phyloP scores from a whole-genome alignment of 1,140 invertebrate genomes.

The Lerema accius region DNA sequence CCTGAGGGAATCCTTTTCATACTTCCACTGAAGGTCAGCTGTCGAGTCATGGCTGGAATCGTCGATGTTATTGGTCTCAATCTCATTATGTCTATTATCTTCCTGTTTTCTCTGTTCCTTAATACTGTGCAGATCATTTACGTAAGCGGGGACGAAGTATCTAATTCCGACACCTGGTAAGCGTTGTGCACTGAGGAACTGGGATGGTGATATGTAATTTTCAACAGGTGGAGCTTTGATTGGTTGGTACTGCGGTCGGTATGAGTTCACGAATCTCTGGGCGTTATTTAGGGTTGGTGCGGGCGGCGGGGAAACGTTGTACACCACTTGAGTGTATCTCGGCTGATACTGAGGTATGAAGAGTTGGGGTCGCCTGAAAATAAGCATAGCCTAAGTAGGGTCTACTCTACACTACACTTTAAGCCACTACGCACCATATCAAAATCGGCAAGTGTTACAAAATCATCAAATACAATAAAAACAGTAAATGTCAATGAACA shows the following conservation, averaged over 20 bases:
- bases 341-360: conserved; percentile 61
- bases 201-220: conserved; percentile 56
- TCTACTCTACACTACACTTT: conserved; percentile 7
- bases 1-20: conserved; percentile 64
- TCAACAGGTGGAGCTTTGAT: conserved; percentile 45
- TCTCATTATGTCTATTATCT: conserved; percentile 63
- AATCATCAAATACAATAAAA: neutral
- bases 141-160: conserved; percentile 66
- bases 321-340: conserved; percentile 72
- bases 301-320: conserved; percentile 47
- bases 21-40: conserved; percentile 66
- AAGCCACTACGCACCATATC: neutral
- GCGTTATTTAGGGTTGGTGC: conserved; percentile 58
- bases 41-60: conserved; percentile 45
- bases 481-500: neutral
- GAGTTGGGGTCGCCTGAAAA: conserved; percentile 65
- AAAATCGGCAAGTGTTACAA: neutral
- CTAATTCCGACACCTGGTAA: conserved; percentile 67
- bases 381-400: conserved; percentile 22
- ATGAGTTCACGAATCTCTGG: conserved; percentile 71
- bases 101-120: conserved; percentile 57
- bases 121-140: conserved; percentile 41
- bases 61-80: conserved; percentile 59
- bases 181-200: conserved; percentile 65
- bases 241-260: conserved; percentile 55